Conservation (phyloP, 2,113 vertebrate genomes). For the Heloderma charlesbogerti region DNA sequence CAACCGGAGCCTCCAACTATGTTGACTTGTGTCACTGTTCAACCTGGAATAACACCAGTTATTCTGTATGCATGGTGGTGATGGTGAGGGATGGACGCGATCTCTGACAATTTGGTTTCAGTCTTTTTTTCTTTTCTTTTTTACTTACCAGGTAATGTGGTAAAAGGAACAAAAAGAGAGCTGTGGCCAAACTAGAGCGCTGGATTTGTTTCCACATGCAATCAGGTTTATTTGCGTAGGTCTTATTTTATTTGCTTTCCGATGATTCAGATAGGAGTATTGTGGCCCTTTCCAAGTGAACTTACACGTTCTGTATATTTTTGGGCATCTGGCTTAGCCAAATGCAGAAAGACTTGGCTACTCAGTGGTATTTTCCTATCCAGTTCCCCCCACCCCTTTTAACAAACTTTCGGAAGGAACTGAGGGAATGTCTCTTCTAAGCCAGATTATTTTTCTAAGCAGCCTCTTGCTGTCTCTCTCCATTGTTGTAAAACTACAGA, state of each 20-base stretch:
- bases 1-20: too few species aligned
- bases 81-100: background rate
- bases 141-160: slow-evolving; percentile 71
- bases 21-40: background rate
- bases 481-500: slow-evolving; percentile 61
- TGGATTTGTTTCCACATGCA: slow-evolving; percentile 77
- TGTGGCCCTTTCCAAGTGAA: slow-evolving; percentile 79
- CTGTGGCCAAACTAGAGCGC: slow-evolving; percentile 74
- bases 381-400: slow-evolving; percentile 75
- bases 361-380: slow-evolving; percentile 77
- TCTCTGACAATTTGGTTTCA: slow-evolving; percentile 77
- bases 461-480: slow-evolving; percentile 45
- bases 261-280: slow-evolving; percentile 83
- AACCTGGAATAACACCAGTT: background rate
- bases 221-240: slow-evolving; percentile 85
- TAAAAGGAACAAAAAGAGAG: slow-evolving; percentile 78
- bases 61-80: background rate
- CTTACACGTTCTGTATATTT: slow-evolving; percentile 78
- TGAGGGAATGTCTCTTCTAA: slow-evolving; percentile 71
- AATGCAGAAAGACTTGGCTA: slow-evolving; percentile 78
- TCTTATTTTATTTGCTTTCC: slow-evolving; percentile 83
- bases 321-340: slow-evolving; percentile 69
- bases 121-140: slow-evolving; percentile 62
- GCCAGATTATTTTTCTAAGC: slow-evolving; percentile 72
- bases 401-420: slow-evolving; percentile 75